Base-by-base conservation (phyloP, 2,113 vertebrate species). In the Heterotilapia buettikoferi region DNA sequence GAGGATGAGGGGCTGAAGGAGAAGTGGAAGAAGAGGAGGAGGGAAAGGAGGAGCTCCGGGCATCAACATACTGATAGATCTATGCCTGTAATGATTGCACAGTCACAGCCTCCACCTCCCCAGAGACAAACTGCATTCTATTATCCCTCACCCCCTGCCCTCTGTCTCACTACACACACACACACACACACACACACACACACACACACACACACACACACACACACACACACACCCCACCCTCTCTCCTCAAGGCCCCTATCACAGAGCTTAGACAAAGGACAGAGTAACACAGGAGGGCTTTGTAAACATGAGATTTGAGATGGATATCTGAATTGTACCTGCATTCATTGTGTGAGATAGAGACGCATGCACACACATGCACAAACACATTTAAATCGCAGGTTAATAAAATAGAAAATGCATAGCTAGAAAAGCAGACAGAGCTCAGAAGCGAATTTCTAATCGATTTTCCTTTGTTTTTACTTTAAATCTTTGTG, bases 11-110 rank as follows among this genome's bases (percentile, higher is more conserved):
- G 24, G 73, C 19, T 31, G 53, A 47, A 43, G 56, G 68, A 81
- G 81, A 85, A 45, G 63, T 47, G 24, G 76, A 68, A 80, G 80
- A 47, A 24, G 87, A 89, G 18, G 91, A 87, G 21, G 83, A 88
- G 79, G 88, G 91, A 80, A 47, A 76, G 40, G 90, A 86, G 83
- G 88, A 88, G 92, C 85, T 90, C 80, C 56, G 87, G 82, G 91
- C 87, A 92, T 93, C 92, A 93, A 84, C 92, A 93, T 94, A 93
- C 93, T 96, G 94, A 96, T 96, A 92, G 93, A 95, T 95, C 93
- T 92, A 94, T 94, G 92, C 88, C 92, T 84, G 89, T 96, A 97
- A 96, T 96, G 96, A 96, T 96, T 96, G 96, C 94, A 94, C 92
- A 94, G 95, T 94, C 96, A 96, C 96, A 96, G 90, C 91, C 93